Percentiles rank a stretch among this genome's conserved stretches.
Evolutionary conservation across 1,140 invertebrate genomes (phyloP).

Genomic region (Teleogryllus occipitalis): DNA sequence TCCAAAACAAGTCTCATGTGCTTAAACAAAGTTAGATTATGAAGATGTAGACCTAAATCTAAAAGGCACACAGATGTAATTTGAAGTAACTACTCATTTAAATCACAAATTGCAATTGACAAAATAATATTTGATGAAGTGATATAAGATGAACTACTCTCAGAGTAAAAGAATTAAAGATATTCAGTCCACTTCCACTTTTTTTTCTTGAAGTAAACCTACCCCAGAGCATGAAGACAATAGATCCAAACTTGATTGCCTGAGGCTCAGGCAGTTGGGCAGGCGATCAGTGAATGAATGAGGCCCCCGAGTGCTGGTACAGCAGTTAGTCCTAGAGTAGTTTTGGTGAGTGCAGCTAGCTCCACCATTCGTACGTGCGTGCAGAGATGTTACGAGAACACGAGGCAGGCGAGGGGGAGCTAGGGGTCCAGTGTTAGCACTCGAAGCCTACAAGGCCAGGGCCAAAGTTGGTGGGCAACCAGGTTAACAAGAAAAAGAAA

Average conservation of each 20-base stretch:
- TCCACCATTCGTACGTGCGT: constrained; percentile 15
- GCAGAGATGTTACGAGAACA: constrained; percentile 21
- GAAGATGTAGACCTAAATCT: background rate
- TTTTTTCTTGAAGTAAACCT: constrained; percentile 8
- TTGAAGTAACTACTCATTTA: background rate
- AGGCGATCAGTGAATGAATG: constrained; percentile 13
- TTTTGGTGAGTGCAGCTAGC: constrained; percentile 21
- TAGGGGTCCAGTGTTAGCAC: constrained; percentile 44
- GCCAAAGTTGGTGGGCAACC: constrained; percentile 40
- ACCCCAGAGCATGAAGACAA: constrained; percentile 11
- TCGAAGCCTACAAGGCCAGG: constrained; percentile 52
- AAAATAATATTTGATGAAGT: background rate
- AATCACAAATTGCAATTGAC: background rate
- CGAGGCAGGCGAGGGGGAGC: constrained; percentile 18
- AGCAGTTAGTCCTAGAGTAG: constrained; percentile 16
- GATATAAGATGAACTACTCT: background rate
- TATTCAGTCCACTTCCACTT: background rate
- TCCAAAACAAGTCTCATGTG: background rate
- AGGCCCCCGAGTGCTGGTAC: constrained; percentile 13
- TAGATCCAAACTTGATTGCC: constrained; percentile 15
- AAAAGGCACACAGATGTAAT: background rate
- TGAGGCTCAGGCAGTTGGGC: constrained; percentile 8
- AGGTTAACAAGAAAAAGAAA: constrained; percentile 52
- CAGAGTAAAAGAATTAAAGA: background rate
- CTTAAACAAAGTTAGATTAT: background rate